phyloP scores from a whole-genome alignment of 2,797 vertebrate genomes.

The Gymnoscopelus microlampas region DNA sequence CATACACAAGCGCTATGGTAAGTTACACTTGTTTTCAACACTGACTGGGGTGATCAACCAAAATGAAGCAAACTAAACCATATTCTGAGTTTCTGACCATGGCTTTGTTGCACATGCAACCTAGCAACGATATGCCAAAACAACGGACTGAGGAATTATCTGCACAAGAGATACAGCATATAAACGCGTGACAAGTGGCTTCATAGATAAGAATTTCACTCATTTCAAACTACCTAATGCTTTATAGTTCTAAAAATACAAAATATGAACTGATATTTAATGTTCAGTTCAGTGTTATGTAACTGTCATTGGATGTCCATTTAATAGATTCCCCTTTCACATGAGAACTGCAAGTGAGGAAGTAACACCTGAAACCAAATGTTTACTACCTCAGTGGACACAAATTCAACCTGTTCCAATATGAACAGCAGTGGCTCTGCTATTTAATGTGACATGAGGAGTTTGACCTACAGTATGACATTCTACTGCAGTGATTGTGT shows the following conservation, averaged over 20 bases:
- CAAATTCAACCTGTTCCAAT: constrained; percentile 7
- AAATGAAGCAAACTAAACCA: not conserved
- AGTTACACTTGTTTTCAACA: constrained; percentile 4
- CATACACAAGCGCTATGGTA: constrained; percentile 73
- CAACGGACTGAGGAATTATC: not conserved
- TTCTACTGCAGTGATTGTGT: not conserved
- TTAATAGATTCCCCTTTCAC: constrained; percentile 46
- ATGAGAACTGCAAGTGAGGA: constrained; percentile 65
- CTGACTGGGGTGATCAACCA: not conserved
- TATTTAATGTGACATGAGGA: not conserved
- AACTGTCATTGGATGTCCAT: not conserved
- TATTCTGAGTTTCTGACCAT: not conserved
- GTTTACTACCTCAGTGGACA: constrained; percentile 31
- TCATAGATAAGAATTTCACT: not conserved
- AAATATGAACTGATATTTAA: not conserved
- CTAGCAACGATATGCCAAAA: not conserved
- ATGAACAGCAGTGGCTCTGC: not conserved
- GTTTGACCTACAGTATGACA: constrained; percentile 1
- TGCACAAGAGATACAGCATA: not conserved
- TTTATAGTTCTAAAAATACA: not conserved
- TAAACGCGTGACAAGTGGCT: not conserved
- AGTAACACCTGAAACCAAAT: constrained; percentile 59
- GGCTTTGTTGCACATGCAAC: not conserved
- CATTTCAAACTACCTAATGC: not conserved
- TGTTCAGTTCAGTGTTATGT: not conserved